phyloP scores from a whole-genome alignment of 2,113 vertebrate genomes.

The Corvus moneduloides region DNA sequence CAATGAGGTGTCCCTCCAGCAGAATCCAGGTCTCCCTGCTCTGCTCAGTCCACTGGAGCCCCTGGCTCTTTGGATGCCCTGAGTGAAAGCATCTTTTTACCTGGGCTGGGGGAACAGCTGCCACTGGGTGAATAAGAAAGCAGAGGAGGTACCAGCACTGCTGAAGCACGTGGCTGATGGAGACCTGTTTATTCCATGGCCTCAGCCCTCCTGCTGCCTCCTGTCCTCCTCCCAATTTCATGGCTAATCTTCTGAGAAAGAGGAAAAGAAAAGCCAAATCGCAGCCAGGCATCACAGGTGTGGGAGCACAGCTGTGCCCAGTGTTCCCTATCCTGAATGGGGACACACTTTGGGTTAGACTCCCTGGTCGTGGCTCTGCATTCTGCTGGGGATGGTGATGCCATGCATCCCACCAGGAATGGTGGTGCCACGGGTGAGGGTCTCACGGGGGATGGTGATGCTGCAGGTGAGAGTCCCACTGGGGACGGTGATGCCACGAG shows the following conservation, averaged over 20 bases:
- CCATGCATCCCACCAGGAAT: not conserved
- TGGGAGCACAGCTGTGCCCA: not conserved
- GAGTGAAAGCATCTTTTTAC: not conserved
- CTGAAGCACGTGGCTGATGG: not conserved
- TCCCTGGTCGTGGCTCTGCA: not conserved
- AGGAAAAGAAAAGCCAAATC: not conserved
- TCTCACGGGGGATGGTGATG: not conserved
- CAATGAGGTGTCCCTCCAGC: not conserved
- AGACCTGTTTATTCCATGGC: not conserved
- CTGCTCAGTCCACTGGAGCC: not conserved
- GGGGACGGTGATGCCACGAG: accelerated
- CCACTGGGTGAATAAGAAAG: not conserved
- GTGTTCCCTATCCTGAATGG: not conserved
- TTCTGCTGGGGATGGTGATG: not conserved
- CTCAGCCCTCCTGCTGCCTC: not conserved
- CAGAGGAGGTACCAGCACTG: not conserved
- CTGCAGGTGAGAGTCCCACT: not conserved
- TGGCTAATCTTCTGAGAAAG: not conserved
- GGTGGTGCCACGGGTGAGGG: accelerated
- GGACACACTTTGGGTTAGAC: not conserved
- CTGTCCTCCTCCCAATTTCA: not conserved
- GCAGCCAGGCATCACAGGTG: accelerated
- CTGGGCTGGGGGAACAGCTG: not conserved
- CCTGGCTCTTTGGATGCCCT: accelerated
- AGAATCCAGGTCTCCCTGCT: not conserved